phyloP scores from a whole-genome alignment of 2,888 invertebrate genomes.

The Ectemnius continuus region DNA sequence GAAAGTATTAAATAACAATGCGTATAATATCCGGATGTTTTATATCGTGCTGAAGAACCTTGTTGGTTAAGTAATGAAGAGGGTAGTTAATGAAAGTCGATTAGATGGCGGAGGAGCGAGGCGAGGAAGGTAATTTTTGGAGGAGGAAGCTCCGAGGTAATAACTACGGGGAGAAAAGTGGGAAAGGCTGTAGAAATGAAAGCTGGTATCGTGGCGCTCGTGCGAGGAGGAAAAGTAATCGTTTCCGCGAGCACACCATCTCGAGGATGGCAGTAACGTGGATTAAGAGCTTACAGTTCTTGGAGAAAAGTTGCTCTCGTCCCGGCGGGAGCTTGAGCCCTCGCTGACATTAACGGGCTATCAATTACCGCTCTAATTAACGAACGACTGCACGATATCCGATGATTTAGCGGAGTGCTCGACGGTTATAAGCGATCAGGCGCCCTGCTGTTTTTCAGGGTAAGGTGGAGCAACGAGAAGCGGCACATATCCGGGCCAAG shows the following conservation, averaged over 20 bases:
- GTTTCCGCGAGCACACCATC: not conserved
- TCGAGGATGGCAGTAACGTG: not conserved
- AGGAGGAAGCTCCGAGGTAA: not conserved
- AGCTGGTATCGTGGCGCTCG: too few species aligned
- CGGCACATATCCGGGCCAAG: slow-evolving; percentile 33
- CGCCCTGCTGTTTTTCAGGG: too few species aligned
- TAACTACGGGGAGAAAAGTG: not conserved
- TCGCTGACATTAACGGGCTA: slow-evolving; percentile 1
- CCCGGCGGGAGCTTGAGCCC: not conserved
- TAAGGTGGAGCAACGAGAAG: slow-evolving; percentile 6
- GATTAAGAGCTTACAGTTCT: slow-evolving; percentile 1
- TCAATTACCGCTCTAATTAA: slow-evolving; percentile 37
- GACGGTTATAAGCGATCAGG: too few species aligned
- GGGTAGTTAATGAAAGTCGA: too few species aligned
- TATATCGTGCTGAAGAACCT: too few species aligned
- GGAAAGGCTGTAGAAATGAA: too few species aligned
- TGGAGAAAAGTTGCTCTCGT: not conserved
- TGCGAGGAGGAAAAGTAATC: not conserved
- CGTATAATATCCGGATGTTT: too few species aligned
- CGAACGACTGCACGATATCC: not conserved
- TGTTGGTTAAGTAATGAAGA: too few species aligned
- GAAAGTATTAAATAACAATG: too few species aligned
- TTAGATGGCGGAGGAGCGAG: too few species aligned
- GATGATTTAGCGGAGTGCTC: too few species aligned
- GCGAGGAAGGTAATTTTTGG: not conserved